A percentile compares a stretch with the other conserved stretches of the same genome.
phyloP scores from a whole-genome alignment of 2,888 invertebrate genomes.

The Noctua janthina region DNA sequence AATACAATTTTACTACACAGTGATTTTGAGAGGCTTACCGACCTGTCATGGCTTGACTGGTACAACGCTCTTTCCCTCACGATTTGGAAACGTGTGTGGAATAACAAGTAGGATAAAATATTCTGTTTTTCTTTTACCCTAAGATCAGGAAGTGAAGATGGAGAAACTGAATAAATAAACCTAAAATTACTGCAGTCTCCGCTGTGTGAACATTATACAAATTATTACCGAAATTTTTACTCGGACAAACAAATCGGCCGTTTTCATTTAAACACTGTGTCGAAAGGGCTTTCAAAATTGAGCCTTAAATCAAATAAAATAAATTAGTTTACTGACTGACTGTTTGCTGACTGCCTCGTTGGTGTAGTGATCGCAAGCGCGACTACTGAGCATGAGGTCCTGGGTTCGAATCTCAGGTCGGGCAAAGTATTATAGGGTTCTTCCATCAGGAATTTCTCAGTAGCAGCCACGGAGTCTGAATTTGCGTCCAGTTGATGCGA shows the following conservation, averaged over 20 bases:
- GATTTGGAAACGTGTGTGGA: constrained; percentile 3
- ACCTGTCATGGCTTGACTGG: constrained; percentile 22
- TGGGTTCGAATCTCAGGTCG: too few species aligned
- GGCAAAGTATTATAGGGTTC: too few species aligned
- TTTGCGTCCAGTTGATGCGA: too few species aligned
- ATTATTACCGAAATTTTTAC: not conserved
- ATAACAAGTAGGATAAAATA: constrained; percentile 25
- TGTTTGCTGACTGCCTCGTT: too few species aligned
- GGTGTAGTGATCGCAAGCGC: too few species aligned
- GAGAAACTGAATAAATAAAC: not conserved
- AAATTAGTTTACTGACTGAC: constrained; percentile 10
- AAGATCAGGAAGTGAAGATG: constrained; percentile 6
- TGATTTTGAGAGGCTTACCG: constrained; percentile 13
- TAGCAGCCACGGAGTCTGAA: too few species aligned
- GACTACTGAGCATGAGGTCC: too few species aligned
- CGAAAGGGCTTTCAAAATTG: not conserved
- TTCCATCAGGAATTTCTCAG: too few species aligned
- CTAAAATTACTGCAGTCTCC: not conserved
- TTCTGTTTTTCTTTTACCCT: constrained; percentile 23
- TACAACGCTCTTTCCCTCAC: constrained; percentile 5
- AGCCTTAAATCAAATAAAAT: constrained; percentile 11
- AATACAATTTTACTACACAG: constrained; percentile 23
- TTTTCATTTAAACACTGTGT: constrained; percentile 8
- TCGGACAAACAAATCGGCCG: not conserved
- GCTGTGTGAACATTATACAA: not conserved